phyloP scores from a whole-genome alignment of 2,797 vertebrate species.

The Pangasius djambal region DNA sequence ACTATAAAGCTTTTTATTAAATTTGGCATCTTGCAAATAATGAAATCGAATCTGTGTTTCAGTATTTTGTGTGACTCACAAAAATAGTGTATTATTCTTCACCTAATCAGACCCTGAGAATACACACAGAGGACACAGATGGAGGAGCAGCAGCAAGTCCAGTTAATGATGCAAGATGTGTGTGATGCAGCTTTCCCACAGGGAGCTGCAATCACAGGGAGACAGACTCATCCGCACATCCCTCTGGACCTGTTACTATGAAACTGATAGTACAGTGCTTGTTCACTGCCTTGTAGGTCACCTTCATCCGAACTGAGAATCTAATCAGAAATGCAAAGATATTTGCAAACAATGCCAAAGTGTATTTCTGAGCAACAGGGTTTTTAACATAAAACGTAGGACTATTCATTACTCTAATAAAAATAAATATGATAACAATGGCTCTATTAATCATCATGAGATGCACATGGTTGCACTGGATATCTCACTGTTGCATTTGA shows the following conservation, averaged over 20 bases:
- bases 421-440: background rate
- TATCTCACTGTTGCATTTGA: background rate
- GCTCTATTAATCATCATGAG: background rate
- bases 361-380: background rate
- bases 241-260: conserved; percentile 73
- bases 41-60: background rate
- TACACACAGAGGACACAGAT: conserved; percentile 53
- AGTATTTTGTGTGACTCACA: background rate
- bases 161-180: conserved; percentile 79
- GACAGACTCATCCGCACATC: conserved; percentile 58
- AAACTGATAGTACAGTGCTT: conserved; percentile 20
- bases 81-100: conserved; percentile 32
- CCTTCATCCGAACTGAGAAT: background rate
- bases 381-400: background rate
- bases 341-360: background rate
- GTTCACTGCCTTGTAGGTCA: conserved; percentile 13
- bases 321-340: background rate
- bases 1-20: background rate
- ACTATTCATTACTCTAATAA: background rate
- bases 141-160: conserved; percentile 61
- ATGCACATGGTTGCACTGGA: background rate
- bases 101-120: conserved; percentile 49
- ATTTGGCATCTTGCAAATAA: background rate
- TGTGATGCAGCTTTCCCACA: conserved; percentile 69
- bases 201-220: conserved; percentile 72